Conservation (phyloP, 2,888 invertebrate genomes). For the Dioctria rufipes region DNA sequence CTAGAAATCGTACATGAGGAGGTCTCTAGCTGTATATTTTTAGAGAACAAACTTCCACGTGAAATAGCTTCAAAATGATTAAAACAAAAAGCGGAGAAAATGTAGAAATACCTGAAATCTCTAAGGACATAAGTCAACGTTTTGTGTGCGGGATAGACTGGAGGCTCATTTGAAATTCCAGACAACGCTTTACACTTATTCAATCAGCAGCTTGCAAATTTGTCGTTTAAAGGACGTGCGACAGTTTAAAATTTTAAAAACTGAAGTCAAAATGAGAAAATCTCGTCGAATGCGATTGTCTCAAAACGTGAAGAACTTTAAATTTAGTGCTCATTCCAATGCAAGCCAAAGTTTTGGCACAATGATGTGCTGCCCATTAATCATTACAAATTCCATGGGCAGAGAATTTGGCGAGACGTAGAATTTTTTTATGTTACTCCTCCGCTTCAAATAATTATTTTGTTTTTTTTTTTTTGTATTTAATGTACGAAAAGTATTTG, state of each 20-base stretch:
- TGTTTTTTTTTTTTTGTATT: too few relatives aligned
- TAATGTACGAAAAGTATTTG: too few relatives aligned
- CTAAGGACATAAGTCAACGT: constrained; percentile 12
- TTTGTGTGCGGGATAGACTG: not conserved
- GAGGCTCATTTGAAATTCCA: constrained; percentile 51
- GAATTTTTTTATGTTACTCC: too few relatives aligned
- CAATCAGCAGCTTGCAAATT: constrained; percentile 55
- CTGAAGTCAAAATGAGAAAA: constrained; percentile 33
- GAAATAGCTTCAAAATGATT: constrained; percentile 3
- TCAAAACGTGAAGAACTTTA: not conserved
- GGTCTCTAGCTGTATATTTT: not conserved
- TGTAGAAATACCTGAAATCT: constrained; percentile 28
- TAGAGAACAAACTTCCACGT: not conserved
- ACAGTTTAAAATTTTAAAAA: constrained; percentile 47
- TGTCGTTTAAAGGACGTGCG: constrained; percentile 57
- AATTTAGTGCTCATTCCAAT: constrained; percentile 1
- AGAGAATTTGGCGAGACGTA: too few relatives aligned
- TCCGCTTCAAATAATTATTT: too few relatives aligned
- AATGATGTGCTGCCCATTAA: constrained; percentile 9
- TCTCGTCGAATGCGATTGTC: constrained; percentile 1
- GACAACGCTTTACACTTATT: constrained; percentile 57
- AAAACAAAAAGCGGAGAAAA: constrained; percentile 1
- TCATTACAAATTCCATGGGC: too few relatives aligned
- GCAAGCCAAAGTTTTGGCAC: not conserved
- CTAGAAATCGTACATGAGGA: too few relatives aligned